A percentile compares a stretch with the other conserved stretches of the same genome.
phyloP scores from a whole-genome alignment of 2,888 invertebrate genomes.

The Electrophaes corylata region DNA sequence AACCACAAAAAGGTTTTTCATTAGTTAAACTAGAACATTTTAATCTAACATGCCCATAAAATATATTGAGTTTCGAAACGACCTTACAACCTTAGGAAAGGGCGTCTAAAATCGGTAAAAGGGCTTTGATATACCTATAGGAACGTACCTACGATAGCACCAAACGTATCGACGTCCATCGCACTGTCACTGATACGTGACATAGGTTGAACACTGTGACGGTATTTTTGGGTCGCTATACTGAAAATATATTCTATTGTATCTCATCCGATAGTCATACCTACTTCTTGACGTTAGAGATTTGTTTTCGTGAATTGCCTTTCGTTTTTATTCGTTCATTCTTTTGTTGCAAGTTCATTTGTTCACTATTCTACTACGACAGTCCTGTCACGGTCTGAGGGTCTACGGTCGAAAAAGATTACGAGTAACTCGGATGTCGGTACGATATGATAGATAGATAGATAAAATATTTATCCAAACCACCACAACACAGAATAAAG shows the following conservation, averaged over 20 bases:
- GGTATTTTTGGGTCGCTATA: slow-evolving; percentile 42
- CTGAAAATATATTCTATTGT: slow-evolving; percentile 28
- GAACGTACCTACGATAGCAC: slow-evolving; percentile 17
- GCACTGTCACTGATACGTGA: slow-evolving; percentile 45
- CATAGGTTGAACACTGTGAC: slow-evolving; percentile 53
- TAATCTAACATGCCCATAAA: slow-evolving; percentile 5
- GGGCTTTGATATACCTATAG: slow-evolving; percentile 5
- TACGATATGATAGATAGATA: too few species aligned
- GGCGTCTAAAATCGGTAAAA: slow-evolving; percentile 16
- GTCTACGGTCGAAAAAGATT: too few species aligned
- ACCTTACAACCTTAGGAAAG: slow-evolving; percentile 14
- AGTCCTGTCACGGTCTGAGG: too few species aligned
- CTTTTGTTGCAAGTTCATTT: background rate
- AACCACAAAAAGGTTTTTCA: too few species aligned
- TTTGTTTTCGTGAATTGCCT: background rate
- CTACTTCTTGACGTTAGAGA: background rate
- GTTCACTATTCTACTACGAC: too few species aligned
- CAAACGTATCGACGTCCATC: slow-evolving; percentile 37
- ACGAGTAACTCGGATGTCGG: too few species aligned
- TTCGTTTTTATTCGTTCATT: background rate
- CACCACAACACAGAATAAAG: too few species aligned
- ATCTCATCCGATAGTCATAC: background rate
- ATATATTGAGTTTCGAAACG: slow-evolving; percentile 15
- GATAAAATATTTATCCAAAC: too few species aligned
- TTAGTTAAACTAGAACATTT: too few species aligned